Evolutionary conservation across 2,797 vertebrate genomes (phyloP).

Genomic region (Lagorchestes hirsutus): DNA sequence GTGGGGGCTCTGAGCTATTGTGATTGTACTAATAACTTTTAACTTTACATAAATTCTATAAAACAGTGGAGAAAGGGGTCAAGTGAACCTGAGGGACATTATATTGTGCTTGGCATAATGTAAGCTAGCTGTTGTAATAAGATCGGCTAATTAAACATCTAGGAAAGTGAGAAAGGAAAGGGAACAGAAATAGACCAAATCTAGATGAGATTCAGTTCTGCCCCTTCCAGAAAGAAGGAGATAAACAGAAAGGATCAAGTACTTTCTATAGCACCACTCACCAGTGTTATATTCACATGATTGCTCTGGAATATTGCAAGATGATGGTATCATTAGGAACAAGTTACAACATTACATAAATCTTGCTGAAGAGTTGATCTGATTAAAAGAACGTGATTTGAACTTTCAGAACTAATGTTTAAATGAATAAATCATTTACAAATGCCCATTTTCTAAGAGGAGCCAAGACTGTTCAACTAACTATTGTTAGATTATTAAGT

Average conservation of each 20-base stretch:
- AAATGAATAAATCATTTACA: not conserved
- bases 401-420: not conserved
- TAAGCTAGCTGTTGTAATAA: not conserved
- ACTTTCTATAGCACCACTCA: not conserved
- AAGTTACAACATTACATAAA: not conserved
- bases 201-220: not conserved
- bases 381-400: not conserved
- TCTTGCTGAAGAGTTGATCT: not conserved
- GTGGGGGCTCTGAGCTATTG: not conserved
- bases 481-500: not conserved
- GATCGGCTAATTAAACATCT: not conserved
- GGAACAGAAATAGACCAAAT: not conserved
- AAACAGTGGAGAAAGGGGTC: not conserved
- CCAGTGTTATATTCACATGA: not conserved
- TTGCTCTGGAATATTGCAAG: not conserved
- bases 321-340: not conserved
- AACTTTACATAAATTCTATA: not conserved
- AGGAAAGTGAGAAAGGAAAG: not conserved
- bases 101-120: not conserved
- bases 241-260: not conserved
- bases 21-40: not conserved
- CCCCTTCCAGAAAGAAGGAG: not conserved
- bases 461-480: not conserved
- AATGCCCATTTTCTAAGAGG: not conserved
- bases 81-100: not conserved